Evolutionary conservation across 2,888 invertebrate species (phyloP).

Genomic region (Lordiphosa andalusiaca): DNA sequence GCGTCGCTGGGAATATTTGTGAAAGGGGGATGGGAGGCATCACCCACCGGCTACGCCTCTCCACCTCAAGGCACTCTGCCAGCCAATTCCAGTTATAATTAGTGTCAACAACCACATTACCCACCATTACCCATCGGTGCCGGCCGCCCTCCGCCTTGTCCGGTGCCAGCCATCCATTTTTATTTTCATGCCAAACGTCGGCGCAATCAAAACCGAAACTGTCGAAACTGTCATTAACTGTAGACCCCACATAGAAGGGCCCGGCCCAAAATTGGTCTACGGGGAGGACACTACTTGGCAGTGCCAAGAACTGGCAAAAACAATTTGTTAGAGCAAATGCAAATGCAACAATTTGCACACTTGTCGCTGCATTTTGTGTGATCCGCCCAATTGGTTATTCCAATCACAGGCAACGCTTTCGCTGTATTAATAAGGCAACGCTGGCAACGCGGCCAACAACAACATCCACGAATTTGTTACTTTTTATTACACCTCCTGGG

Average conservation of each 20-base stretch:
- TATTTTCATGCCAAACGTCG: constrained; percentile 12
- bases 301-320: constrained; percentile 47
- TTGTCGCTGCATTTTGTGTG: constrained; percentile 29
- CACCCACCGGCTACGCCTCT: constrained; percentile 11
- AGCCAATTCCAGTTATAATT: constrained; percentile 70
- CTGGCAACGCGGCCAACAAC: too few relatives aligned
- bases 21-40: too few relatives aligned
- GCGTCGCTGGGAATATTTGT: constrained; percentile 1
- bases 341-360: constrained; percentile 39
- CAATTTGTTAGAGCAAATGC: constrained; percentile 22
- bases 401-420: constrained; percentile 62
- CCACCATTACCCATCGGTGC: too few relatives aligned
- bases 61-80: constrained; percentile 4
- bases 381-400: constrained; percentile 40
- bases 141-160: constrained; percentile 19
- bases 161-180: constrained; percentile 15
- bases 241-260: constrained; percentile 38
- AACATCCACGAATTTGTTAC: constrained; percentile 36
- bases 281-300: constrained; percentile 27
- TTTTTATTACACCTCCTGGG: constrained; percentile 53
- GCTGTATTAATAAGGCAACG: constrained; percentile 40
- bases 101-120: constrained; percentile 75
- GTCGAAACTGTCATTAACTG: constrained; percentile 64
- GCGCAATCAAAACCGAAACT: constrained; percentile 67
- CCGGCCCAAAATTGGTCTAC: constrained; percentile 35